Evolutionary conservation across 1,140 invertebrate species (phyloP).

Genomic region (Lysiphlebus fabarum): DNA sequence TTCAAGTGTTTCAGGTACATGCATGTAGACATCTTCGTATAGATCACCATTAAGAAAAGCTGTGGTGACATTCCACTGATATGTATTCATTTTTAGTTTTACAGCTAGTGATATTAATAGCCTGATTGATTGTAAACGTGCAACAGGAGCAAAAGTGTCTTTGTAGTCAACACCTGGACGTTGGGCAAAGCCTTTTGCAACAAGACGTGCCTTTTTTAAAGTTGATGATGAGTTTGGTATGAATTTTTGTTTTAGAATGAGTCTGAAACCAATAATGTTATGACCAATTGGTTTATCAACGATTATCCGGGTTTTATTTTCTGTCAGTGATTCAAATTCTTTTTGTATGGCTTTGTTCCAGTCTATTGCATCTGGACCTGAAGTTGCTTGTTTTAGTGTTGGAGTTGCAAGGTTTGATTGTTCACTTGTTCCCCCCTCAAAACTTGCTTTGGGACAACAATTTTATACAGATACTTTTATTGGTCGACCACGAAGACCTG

Average conservation of each 20-base stretch:
- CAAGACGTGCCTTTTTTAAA: neutral
- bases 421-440: neutral
- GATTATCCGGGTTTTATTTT: neutral
- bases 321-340: neutral
- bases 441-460: neutral
- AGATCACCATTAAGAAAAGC: conserved; percentile 38
- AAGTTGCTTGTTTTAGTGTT: neutral
- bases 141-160: neutral
- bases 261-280: neutral
- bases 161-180: neutral
- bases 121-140: neutral
- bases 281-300: neutral
- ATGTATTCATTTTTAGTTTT: neutral
- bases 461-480: neutral
- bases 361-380: neutral
- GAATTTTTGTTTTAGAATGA: neutral
- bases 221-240: neutral
- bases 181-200: neutral
- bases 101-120: neutral
- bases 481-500: neutral
- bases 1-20: conserved; percentile 30
- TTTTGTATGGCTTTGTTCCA: neutral
- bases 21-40: conserved; percentile 47
- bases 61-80: conserved; percentile 39
- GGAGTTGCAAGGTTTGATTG: neutral